These are phyloP conservation scores for Leptothorax acervorum DNA, from an alignment of 2,888 invertebrate species.

Conservation along the genomic window DNA sequence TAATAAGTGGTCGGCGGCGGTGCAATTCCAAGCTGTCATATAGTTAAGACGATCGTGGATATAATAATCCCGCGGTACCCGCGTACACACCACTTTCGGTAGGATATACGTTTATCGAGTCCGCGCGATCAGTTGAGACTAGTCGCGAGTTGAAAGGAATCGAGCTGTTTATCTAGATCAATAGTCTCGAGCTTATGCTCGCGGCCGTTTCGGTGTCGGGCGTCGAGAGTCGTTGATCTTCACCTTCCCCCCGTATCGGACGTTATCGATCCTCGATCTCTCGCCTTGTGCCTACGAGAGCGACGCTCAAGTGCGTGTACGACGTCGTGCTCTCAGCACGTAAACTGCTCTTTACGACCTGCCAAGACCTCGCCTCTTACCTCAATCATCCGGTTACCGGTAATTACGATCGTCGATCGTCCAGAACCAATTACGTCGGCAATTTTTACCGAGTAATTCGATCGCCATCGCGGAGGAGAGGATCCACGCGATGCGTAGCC, in stretches of 20 bases:
- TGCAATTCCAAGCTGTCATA: slow-evolving; percentile 34
- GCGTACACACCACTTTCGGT: slow-evolving; percentile 33
- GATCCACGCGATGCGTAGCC: slow-evolving; percentile 62
- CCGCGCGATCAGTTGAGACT: slow-evolving; percentile 17
- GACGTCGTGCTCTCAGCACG: slow-evolving; percentile 72
- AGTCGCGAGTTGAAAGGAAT: slow-evolving; percentile 26
- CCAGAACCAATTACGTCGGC: slow-evolving; percentile 78
- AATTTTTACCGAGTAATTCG: slow-evolving; percentile 75
- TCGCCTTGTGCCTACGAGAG: slow-evolving; percentile 17
- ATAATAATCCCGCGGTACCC: slow-evolving; percentile 33
- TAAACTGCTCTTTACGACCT: slow-evolving; percentile 79
- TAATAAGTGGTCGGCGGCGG: slow-evolving; percentile 22
- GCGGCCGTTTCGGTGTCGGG: slow-evolving; percentile 64
- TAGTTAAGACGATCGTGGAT: slow-evolving; percentile 42
- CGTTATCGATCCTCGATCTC: slow-evolving; percentile 64
- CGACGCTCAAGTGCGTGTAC: slow-evolving; percentile 65
- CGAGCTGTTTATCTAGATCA: slow-evolving; percentile 51
- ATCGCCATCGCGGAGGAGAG: slow-evolving; percentile 55
- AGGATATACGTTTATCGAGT: slow-evolving; percentile 19
- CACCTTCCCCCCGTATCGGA: slow-evolving; percentile 49
- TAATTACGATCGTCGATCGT: slow-evolving; percentile 78
- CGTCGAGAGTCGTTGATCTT: slow-evolving; percentile 53
- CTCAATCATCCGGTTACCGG: slow-evolving; percentile 77
- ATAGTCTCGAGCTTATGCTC: slow-evolving; percentile 46
- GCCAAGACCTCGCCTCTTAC: slow-evolving; percentile 75